These are phyloP conservation scores for Dicycla oo DNA, from an alignment of 2,888 invertebrate species.

Conservation along the genomic window DNA sequence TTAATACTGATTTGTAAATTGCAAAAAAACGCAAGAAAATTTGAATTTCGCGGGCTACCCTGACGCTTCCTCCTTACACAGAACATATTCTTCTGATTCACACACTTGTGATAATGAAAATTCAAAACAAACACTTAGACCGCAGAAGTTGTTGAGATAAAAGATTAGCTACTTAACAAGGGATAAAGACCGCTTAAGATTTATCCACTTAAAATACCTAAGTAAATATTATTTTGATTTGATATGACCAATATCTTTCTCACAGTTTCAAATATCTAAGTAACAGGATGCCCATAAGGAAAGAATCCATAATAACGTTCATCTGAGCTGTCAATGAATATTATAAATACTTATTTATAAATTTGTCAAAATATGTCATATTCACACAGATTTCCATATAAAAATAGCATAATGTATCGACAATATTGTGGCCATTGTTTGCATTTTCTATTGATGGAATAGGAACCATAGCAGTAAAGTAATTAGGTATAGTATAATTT, in stretches of 20 bases:
- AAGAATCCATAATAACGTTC: constrained; percentile 17
- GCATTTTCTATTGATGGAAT: constrained; percentile 12
- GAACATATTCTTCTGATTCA: constrained; percentile 35
- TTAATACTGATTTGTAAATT: no score
- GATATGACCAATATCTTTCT: neutral
- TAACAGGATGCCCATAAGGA: neutral
- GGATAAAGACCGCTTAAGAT: constrained; percentile 14
- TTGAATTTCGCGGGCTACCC: no score
- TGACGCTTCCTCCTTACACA: no score
- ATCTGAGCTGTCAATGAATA: constrained; percentile 17
- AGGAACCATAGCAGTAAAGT: neutral
- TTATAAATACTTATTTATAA: constrained; percentile 21
- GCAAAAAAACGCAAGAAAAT: no score
- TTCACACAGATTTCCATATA: constrained; percentile 21
- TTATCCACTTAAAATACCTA: constrained; percentile 5
- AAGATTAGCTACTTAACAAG: constrained; percentile 32
- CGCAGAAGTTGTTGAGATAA: constrained; percentile 20
- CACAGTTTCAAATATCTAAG: neutral
- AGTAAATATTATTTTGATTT: constrained; percentile 2
- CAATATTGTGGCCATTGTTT: constrained; percentile 23
- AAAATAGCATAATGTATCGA: constrained; percentile 15
- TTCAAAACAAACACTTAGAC: constrained; percentile 24
- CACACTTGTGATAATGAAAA: constrained; percentile 39
- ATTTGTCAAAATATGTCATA: constrained; percentile 26
- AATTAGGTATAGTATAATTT: neutral